These are phyloP conservation scores for Acipenser oxyrinchus DNA, from an alignment of 2,797 vertebrate species.

Conservation along the genomic window DNA sequence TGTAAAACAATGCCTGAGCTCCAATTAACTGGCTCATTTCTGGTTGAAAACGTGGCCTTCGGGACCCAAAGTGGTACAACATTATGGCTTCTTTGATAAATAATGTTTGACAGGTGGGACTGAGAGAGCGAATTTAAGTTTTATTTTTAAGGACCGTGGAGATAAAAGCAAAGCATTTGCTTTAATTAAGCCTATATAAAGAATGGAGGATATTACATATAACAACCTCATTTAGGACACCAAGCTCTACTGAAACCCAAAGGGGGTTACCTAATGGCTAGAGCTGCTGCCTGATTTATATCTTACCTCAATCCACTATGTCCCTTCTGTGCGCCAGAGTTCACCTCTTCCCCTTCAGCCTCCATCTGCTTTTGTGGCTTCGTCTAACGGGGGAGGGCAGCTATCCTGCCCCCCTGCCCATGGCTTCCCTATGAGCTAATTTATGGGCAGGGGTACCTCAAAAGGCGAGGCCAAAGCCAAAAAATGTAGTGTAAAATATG, in stretches of 20 bases:
- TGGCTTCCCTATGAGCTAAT: too few relatives aligned
- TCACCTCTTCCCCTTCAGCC: too few relatives aligned
- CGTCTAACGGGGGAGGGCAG: too few relatives aligned
- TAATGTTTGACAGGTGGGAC: slow-evolving; percentile 31
- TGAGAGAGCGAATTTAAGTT: slow-evolving; percentile 17
- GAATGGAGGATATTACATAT: slow-evolving; percentile 8
- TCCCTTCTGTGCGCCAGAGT: too few relatives aligned
- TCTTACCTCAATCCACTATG: too few relatives aligned
- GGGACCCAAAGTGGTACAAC: slow-evolving; percentile 32
- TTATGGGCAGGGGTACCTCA: too few relatives aligned
- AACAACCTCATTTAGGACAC: slow-evolving; percentile 12
- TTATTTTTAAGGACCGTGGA: slow-evolving; percentile 1
- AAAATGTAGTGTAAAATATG: too few relatives aligned
- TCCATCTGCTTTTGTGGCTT: too few relatives aligned
- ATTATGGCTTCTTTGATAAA: slow-evolving; percentile 42
- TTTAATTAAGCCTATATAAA: slow-evolving; percentile 1
- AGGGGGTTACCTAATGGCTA: slow-evolving; percentile 5
- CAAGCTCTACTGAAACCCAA: not conserved
- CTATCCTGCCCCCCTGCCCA: too few relatives aligned
- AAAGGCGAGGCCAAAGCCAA: too few relatives aligned
- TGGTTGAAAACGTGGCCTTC: slow-evolving; percentile 44
- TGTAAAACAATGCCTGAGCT: slow-evolving; percentile 35
- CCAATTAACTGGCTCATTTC: slow-evolving; percentile 57
- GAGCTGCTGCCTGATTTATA: too few relatives aligned
- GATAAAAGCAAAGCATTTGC: not conserved